A percentile compares a stretch with the other conserved stretches of the same genome.
These are phyloP conservation scores for Tiphia femorata DNA, from an alignment of 2,888 invertebrate genomes.

Conservation along the genomic window DNA sequence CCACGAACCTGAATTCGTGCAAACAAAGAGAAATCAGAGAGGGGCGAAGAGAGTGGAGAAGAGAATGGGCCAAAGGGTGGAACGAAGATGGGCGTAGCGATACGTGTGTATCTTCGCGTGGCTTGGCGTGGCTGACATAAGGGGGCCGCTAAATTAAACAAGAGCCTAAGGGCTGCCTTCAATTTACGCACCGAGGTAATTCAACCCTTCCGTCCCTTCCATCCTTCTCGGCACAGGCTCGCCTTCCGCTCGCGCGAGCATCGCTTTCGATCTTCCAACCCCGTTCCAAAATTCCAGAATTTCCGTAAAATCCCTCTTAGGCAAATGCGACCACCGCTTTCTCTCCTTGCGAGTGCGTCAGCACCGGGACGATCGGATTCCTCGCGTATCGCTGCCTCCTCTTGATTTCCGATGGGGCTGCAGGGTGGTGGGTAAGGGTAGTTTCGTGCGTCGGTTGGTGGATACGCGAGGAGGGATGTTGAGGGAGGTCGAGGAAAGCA, in stretches of 20 bases:
- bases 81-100: conserved; percentile 20
- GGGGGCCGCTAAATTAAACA: conserved; percentile 60
- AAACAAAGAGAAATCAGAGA: conserved; percentile 28
- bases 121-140: conserved; percentile 43
- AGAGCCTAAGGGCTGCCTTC: conserved; percentile 52
- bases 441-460: no score
- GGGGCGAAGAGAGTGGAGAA: not conserved
- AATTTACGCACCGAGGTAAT: conserved; percentile 51
- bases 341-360: no score
- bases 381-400: conserved; percentile 25
- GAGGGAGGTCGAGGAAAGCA: no score
- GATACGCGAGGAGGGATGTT: no score
- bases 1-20: conserved; percentile 37
- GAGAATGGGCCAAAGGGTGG: no score
- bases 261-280: conserved; percentile 19
- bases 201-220: conserved; percentile 23
- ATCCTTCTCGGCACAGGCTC: not conserved
- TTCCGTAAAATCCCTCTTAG: conserved; percentile 28
- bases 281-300: conserved; percentile 27
- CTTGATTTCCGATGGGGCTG: no score
- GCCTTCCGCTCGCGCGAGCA: conserved; percentile 18
- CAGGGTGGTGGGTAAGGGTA: no score
- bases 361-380: conserved; percentile 41
- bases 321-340: conserved; percentile 13
- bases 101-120: conserved; percentile 45